Evolutionary conservation across 1,140 invertebrate species (phyloP), one percentile per base, ranked within the genome.

Genomic region (Lucilia sericata): DNA sequence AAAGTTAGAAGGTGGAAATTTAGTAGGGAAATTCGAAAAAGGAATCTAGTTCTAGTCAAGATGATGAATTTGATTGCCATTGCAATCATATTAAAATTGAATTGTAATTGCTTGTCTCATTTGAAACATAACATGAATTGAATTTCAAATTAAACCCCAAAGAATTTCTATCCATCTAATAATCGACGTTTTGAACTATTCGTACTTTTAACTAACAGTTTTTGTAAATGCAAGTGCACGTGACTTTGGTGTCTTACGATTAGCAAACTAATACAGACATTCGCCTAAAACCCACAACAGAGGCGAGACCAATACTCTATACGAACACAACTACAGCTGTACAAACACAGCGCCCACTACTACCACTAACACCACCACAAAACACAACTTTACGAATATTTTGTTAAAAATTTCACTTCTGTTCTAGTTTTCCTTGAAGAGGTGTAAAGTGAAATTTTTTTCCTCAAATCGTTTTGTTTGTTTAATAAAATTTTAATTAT

Each of bases 371-470:
- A 60, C 55, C 13, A 60, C 5, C 51, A 5, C 55, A 14, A 60
- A n/a, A 12, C 14, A 17, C n/a, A n/a, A n/a, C 55, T 60, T 25
- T 74, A 13, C 82, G 30, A 82, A 7, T 21, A 19, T 42, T 21
- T 82, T 47, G 49, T 30, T 30, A 30, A 86, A 87, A 90, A 90
- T 90, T 90, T 90, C 89, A 90, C 89, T 90, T 89, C 86, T 88
- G 89, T 90, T 90, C 89, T 90, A 90, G 87, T 90, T 90, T 89
- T 86, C 80, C 85, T 87, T 84, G 83, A 81, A 83, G 76, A 55
- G 51, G 82, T 81, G 85, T 85, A 84, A 87, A 88, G 88, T 89
- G 88, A 90, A 90, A 90, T 88, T 87, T 80, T 13, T 25, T 80
- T 80, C 17, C 19, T 47, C 10, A 30, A 75, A 60, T 70, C 10